Base-by-base conservation (phyloP, 2,797 vertebrate genomes). In the Oreonectes daqikongensis region DNA sequence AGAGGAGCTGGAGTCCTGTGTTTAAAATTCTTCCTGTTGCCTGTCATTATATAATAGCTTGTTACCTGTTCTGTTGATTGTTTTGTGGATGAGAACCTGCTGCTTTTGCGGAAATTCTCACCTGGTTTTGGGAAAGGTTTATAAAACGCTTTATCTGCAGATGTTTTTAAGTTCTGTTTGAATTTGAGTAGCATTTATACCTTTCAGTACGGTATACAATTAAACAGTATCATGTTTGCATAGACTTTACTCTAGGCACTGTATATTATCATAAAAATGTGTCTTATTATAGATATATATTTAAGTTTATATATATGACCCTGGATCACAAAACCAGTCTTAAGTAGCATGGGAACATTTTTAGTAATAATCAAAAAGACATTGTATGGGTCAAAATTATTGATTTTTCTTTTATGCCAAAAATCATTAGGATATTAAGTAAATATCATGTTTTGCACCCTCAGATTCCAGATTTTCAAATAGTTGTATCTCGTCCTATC, bases 1-100 rank as follows among this genome's bases (percentile, higher is more conserved):
- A 12, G 1, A 59, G n/a, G 50, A 80, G 71, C 48, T 50, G 42
- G 76, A 69, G 83, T 89, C 86, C 89, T 90, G 85, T 88, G 86
- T 86, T 92, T 90, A 92, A 91, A 89, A 89, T 90, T 91, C 87
- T 82, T 88, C 50, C 69, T 67, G 79, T 69, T 18, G 71, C 84
- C 89, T 91, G 89, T 93, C 87, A 92, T 92, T 92, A 92, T 81
- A 82, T 79, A 63, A 81, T 79, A 77, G 78, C 55, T 73, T 28
- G 79, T 91, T 85, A 87, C 85, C 89, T 88, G 84, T 61, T 84
- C 66, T 55, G 46, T 12, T 72, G 70, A 44, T 83, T 83, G 70
- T 20, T 70, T 76, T 79, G 60, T 57, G 59, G 55, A 66, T 76
- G 24, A 68, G 8, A 30, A 11, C 30, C 10, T 30, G 10, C 46